A percentile compares a stretch with the other conserved stretches of the same genome.
phyloP scores from a whole-genome alignment of 2,113 vertebrate species.

The Petroica traversi region DNA sequence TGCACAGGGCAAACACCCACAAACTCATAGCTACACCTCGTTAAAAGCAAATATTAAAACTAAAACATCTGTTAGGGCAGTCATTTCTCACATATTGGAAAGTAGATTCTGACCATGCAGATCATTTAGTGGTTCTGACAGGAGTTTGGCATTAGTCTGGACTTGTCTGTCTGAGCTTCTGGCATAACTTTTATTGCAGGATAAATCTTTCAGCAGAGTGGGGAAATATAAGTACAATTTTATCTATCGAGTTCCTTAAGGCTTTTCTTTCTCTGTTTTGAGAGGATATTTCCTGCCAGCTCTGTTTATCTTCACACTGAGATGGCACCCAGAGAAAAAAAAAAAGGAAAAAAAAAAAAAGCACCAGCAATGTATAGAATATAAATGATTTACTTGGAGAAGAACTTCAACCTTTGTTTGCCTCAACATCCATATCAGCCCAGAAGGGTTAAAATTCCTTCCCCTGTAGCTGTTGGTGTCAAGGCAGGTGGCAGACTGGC shows the following conservation, averaged over 20 bases:
- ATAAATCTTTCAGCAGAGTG: neutral
- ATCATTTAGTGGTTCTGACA: neutral
- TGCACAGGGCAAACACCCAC: neutral
- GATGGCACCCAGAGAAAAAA: neutral
- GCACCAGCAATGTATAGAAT: neutral
- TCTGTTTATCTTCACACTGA: neutral
- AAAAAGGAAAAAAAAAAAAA: neutral
- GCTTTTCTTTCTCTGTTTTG: neutral
- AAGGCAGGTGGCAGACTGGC: neutral
- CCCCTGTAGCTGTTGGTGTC: neutral
- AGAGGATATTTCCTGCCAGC: neutral
- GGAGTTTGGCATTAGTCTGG: neutral
- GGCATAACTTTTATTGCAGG: neutral
- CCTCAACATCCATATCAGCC: neutral
- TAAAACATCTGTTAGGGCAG: neutral
- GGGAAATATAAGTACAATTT: slow-evolving; percentile 18
- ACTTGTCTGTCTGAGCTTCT: neutral
- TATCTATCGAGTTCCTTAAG: neutral
- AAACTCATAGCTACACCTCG: neutral
- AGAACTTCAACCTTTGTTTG: neutral
- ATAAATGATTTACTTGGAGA: neutral
- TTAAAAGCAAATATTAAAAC: slow-evolving; percentile 1
- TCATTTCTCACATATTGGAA: neutral
- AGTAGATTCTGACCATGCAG: neutral
- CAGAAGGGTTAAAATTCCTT: neutral